phyloP scores from a whole-genome alignment of 2,797 vertebrate species.

The Cuculus canorus region DNA sequence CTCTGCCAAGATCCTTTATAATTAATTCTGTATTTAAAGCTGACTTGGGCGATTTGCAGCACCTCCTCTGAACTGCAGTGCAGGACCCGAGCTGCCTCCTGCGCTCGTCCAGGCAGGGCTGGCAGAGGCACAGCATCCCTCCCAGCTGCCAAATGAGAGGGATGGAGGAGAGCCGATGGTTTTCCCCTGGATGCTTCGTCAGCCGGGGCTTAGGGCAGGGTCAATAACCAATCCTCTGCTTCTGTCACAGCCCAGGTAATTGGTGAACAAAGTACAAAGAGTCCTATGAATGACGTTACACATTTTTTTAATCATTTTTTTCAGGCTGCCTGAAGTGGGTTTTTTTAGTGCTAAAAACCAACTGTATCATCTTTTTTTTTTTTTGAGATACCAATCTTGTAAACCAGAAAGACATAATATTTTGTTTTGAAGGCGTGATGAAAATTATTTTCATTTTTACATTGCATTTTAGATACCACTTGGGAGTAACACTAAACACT shows the following conservation, averaged over 20 bases:
- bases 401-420: neutral
- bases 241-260: neutral
- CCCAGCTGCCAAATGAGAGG: neutral
- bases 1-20: neutral
- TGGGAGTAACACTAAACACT: neutral
- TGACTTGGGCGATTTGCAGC: neutral
- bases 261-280: neutral
- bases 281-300: neutral
- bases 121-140: neutral
- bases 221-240: neutral
- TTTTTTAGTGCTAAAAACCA: neutral
- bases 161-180: neutral
- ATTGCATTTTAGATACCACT: neutral
- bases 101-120: rapidly evolving
- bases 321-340: neutral
- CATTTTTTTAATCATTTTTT: neutral
- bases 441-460: neutral
- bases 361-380: neutral
- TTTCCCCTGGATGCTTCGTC: neutral
- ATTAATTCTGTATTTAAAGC: neutral
- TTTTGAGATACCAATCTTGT: neutral
- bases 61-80: neutral
- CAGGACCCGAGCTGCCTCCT: neutral
- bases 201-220: neutral
- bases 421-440: neutral